Evolutionary conservation across 1,140 invertebrate genomes (phyloP).

Genomic region (Pogonus chalceus): DNA sequence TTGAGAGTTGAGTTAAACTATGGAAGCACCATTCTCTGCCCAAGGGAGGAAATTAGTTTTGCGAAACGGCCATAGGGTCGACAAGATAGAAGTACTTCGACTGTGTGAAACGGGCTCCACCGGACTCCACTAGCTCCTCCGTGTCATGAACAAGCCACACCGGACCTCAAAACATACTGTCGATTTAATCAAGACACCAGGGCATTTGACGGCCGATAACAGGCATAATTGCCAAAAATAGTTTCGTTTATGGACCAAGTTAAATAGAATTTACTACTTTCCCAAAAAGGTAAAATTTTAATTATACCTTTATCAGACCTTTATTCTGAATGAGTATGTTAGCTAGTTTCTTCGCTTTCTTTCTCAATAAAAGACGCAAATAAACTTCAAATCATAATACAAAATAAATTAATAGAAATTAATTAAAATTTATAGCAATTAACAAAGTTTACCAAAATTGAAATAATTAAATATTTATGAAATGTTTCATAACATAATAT

Average conservation of each 20-base stretch:
- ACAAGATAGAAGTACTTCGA: not conserved
- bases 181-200: not conserved
- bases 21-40: not conserved
- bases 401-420: no score
- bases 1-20: not conserved
- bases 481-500: no score
- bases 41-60: not conserved
- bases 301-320: no score
- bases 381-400: no score
- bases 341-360: no score
- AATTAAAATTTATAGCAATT: no score
- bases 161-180: not conserved
- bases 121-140: not conserved
- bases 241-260: not conserved
- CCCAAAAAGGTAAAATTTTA: no score
- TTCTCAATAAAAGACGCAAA: no score
- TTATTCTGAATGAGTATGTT: no score
- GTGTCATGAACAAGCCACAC: not conserved
- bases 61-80: not conserved
- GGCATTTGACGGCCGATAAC: not conserved
- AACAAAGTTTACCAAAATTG: no score
- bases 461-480: no score
- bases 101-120: not conserved
- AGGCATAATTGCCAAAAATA: not conserved
- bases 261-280: no score